These are phyloP conservation scores for Panurus biarmicus DNA, from an alignment of 2,113 vertebrate genomes.

Conservation along the genomic window DNA sequence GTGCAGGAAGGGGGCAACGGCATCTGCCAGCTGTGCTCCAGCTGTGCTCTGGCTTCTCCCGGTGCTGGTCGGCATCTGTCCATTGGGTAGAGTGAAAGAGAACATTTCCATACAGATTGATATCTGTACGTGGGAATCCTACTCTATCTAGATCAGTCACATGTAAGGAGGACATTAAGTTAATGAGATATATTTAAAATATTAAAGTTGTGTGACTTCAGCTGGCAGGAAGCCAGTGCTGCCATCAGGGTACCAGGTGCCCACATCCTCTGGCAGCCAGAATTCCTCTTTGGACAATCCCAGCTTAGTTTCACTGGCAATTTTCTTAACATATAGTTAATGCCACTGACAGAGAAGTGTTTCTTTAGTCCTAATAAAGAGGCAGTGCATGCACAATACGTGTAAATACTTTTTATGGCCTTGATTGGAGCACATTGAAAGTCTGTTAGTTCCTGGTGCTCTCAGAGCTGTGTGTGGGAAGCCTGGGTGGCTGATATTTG, in stretches of 20 bases:
- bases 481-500: neutral
- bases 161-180: neutral
- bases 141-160: neutral
- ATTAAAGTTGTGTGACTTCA: neutral
- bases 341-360: neutral
- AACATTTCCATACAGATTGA: neutral
- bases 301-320: neutral
- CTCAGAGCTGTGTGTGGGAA: neutral
- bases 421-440: neutral
- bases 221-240: neutral
- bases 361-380: neutral
- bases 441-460: neutral
- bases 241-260: neutral
- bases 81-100: accelerated
- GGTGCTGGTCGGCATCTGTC: neutral
- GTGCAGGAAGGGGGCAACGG: neutral
- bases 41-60: neutral
- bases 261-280: neutral
- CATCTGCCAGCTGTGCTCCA: neutral
- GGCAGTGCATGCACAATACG: neutral
- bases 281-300: neutral
- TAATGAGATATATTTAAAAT: neutral
- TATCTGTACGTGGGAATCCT: neutral
- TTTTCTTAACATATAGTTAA: neutral
- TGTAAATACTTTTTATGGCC: neutral